Evolutionary conservation across 2,113 vertebrate species (phyloP).

Genomic region (Dryoscopus gambensis): DNA sequence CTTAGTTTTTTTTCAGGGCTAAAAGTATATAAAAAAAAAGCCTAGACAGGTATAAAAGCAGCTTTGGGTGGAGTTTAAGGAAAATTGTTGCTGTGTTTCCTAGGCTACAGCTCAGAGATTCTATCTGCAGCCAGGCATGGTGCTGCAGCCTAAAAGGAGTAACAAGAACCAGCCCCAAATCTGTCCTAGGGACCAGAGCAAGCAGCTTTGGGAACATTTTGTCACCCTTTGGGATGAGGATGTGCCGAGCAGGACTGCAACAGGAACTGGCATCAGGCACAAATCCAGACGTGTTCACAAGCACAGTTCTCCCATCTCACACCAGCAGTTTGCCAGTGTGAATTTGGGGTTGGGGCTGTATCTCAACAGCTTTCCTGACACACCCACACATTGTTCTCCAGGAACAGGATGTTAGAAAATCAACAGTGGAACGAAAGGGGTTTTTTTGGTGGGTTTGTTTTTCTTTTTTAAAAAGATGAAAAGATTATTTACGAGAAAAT

Average conservation of each 20-base stretch:
- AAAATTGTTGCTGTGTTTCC: background rate
- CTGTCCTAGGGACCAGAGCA: background rate
- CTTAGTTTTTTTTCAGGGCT: background rate
- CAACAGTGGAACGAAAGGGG: background rate
- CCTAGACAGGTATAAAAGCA: background rate
- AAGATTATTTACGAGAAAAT: slow-evolving; percentile 29
- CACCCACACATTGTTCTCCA: slow-evolving; percentile 26
- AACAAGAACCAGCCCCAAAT: background rate
- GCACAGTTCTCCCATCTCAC: background rate
- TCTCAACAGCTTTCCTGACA: background rate
- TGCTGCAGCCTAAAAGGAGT: background rate
- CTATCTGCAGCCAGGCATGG: background rate
- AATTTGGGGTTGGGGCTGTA: background rate
- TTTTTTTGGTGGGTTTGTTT: background rate
- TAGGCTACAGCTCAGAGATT: background rate
- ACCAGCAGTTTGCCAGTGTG: background rate
- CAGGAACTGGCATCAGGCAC: background rate
- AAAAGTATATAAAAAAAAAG: background rate
- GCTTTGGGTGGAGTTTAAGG: background rate
- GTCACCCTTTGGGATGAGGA: background rate
- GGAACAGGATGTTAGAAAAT: slow-evolving; percentile 45
- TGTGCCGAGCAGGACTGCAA: background rate
- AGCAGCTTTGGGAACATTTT: background rate
- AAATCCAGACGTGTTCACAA: background rate
- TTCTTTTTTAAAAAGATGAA: slow-evolving; percentile 9